Base-by-base conservation (phyloP, 2,888 invertebrate genomes). In the Stenotaenia linearis region DNA sequence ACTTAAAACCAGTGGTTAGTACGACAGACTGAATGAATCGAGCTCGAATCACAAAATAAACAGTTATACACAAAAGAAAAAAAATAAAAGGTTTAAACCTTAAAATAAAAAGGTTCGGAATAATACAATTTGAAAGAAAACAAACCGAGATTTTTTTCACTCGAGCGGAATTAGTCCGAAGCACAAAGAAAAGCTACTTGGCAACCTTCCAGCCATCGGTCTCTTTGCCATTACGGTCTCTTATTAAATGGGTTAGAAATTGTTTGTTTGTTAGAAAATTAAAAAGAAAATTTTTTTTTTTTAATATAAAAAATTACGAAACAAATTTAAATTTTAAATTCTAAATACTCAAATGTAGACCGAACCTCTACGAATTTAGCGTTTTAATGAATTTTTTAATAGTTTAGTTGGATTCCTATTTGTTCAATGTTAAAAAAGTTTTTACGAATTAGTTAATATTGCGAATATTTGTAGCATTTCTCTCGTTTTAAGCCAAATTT, bases 61-160 rank as follows among this genome's bases (percentile, higher is more conserved):
- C 69, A 69, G 18, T 23, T 69, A 6, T 69, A 7, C 12, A 45
- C 12, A 45, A n/a, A 45, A 12, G 12, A 45, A 45, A 45, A 45
- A 4, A 45, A 45, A 45, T 7, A 69, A 69, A 69, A 69, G 25
- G 69, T 69, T 69, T 28, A 69, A 69, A 69, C 12, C 28, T 12
- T 23, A 28, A n/a, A 69, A 50, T n/a, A 50, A 50, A 69, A 28
- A 15, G 25, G 10, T 15, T 61, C n/a, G 23, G 61, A 61, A 61
- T 61, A 61, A 61, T 23, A 61, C 61, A 61, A 61, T 61, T 61
- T 61, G 61, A 61, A 61, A 61, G 61, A 21, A 61, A 61, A 61
- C 61, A 61, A 61, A 61, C 61, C 61, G 61, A 61, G 61, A 61
- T 61, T 61, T 61, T 56, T 61, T 61, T 61, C 61, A 61, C 61